Percentiles rank a stretch among this genome's conserved stretches.
These are phyloP conservation scores for Marasmarcha lunaedactyla DNA, from an alignment of 2,888 invertebrate genomes.

Conservation along the genomic window DNA sequence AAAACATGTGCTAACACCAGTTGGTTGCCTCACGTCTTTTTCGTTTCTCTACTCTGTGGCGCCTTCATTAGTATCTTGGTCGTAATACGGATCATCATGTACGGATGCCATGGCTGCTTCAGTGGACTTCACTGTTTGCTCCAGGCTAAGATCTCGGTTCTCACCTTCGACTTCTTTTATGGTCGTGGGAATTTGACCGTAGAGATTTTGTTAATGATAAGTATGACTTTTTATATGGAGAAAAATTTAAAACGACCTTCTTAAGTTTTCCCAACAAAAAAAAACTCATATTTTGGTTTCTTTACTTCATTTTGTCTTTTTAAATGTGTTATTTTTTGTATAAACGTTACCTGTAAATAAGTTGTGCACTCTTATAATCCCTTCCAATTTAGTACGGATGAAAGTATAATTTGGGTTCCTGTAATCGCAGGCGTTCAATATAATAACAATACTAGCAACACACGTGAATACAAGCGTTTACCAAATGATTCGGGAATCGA, in stretches of 20 bases:
- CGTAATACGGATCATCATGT: constrained; percentile 29
- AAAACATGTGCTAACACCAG: constrained; percentile 18
- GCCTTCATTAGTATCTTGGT: constrained; percentile 20
- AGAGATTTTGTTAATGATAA: constrained; percentile 44
- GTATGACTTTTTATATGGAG: too few relatives aligned
- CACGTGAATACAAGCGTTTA: constrained; percentile 63
- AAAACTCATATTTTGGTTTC: too few relatives aligned
- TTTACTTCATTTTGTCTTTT: too few relatives aligned
- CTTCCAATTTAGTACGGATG: constrained; percentile 8
- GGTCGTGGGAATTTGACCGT: constrained; percentile 54
- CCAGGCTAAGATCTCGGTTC: constrained; percentile 51
- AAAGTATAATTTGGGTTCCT: constrained; percentile 25
- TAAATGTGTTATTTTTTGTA: too few relatives aligned
- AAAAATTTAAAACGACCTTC: constrained; percentile 15
- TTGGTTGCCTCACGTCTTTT: constrained; percentile 18
- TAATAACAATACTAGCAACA: constrained; percentile 50
- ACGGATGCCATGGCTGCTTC: constrained; percentile 51
- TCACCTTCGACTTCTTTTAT: constrained; percentile 55
- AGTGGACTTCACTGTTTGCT: constrained; percentile 64
- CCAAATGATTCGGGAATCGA: constrained; percentile 59
- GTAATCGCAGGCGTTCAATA: constrained; percentile 41
- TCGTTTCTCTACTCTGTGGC: constrained; percentile 32
- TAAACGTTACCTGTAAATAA: too few relatives aligned
- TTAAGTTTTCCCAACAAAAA: constrained; percentile 1
- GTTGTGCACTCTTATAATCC: constrained; percentile 1